Evolutionary conservation across 2,888 invertebrate species (phyloP).

Genomic region (Catocala nupta): DNA sequence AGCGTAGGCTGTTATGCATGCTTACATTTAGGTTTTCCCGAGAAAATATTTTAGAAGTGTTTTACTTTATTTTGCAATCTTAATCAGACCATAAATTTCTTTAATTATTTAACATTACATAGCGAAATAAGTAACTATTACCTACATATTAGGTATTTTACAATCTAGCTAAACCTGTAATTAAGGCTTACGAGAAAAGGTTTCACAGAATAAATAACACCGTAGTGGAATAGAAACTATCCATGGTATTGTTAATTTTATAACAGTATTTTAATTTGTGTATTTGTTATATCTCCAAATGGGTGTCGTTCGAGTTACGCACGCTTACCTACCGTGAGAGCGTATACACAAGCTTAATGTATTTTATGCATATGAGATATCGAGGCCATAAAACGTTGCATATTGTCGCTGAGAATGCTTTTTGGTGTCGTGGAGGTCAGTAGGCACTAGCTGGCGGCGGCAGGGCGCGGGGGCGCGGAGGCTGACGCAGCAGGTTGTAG

Average conservation of each 20-base stretch:
- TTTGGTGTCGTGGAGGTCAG: constrained; percentile 67
- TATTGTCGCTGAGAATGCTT: constrained; percentile 66
- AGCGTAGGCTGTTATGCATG: background rate
- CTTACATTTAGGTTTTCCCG: background rate
- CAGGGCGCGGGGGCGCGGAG: constrained; percentile 42
- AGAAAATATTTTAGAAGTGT: too few relatives aligned
- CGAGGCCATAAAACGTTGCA: constrained; percentile 68
- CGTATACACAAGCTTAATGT: constrained; percentile 43
- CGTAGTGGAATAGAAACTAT: background rate
- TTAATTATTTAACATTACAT: constrained; percentile 7
- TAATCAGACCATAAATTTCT: background rate
- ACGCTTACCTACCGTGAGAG: constrained; percentile 38
- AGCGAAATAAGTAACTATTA: background rate
- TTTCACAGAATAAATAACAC: constrained; percentile 2
- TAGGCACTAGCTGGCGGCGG: constrained; percentile 39
- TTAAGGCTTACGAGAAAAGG: constrained; percentile 2
- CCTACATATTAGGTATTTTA: constrained; percentile 7
- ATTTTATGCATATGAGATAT: constrained; percentile 57
- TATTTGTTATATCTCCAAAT: background rate
- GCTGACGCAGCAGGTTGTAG: constrained; percentile 51
- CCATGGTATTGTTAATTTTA: constrained; percentile 5
- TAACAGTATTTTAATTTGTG: constrained; percentile 1
- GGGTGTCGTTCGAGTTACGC: constrained; percentile 26
- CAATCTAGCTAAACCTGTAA: background rate
- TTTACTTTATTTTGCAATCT: too few relatives aligned